Evolutionary conservation across 2,888 invertebrate genomes (phyloP).

Genomic region (Eupithecia tripunctaria): DNA sequence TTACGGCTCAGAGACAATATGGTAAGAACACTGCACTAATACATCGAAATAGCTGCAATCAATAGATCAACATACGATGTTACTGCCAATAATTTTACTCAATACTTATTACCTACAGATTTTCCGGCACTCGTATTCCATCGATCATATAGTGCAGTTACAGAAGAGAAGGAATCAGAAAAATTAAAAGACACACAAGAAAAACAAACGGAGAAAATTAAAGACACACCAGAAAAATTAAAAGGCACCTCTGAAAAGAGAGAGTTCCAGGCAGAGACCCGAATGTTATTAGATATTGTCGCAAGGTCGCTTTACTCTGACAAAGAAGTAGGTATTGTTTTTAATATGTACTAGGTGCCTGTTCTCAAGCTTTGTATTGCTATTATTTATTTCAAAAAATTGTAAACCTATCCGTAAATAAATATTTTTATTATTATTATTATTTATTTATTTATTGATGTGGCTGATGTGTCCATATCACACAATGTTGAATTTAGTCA

Average conservation of each 20-base stretch:
- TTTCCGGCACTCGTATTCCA: conserved; percentile 33
- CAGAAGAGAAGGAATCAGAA: conserved; percentile 54
- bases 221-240: conserved; percentile 66
- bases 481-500: too few species aligned
- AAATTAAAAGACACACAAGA: conserved; percentile 54
- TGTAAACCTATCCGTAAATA: too few species aligned
- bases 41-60: not conserved
- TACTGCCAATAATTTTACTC: not conserved
- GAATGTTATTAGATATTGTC: conserved; percentile 97
- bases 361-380: not conserved
- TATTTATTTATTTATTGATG: too few species aligned
- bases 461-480: too few species aligned
- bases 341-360: not conserved
- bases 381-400: not conserved
- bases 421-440: too few species aligned
- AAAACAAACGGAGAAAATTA: conserved; percentile 41
- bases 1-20: conserved; percentile 40
- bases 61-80: not conserved
- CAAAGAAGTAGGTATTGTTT: conserved; percentile 89
- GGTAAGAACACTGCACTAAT: conserved; percentile 25
- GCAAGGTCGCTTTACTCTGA: conserved; percentile 98
- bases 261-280: conserved; percentile 98
- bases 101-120: conserved; percentile 36
- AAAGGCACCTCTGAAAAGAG: conserved; percentile 88
- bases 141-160: conserved; percentile 59